A percentile compares a stretch with the other conserved stretches of the same genome.
Conservation (phyloP, 2,888 invertebrate genomes). For the Campoplex nolae region DNA sequence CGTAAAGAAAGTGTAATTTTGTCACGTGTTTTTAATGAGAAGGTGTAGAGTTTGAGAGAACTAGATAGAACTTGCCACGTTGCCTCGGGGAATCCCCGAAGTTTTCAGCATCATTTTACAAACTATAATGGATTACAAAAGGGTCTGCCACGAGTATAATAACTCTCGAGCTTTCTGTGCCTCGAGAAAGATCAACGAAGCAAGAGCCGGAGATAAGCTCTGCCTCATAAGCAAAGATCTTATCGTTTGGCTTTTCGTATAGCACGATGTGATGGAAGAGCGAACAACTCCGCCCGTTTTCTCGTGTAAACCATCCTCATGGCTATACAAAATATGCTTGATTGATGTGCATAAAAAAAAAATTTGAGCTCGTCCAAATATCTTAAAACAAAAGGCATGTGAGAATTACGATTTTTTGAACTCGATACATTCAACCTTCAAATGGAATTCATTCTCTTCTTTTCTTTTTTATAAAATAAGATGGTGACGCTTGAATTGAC, state of each 20-base stretch:
- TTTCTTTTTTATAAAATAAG: too few species aligned
- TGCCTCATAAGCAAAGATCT: constrained; percentile 78
- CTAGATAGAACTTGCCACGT: not conserved
- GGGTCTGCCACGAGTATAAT: constrained; percentile 72
- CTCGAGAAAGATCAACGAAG: constrained; percentile 75
- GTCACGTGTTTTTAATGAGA: constrained; percentile 37
- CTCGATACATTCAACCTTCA: not conserved
- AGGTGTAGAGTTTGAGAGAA: constrained; percentile 13
- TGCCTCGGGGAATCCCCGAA: constrained; percentile 40
- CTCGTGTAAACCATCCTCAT: constrained; percentile 63
- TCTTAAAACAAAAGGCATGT: not conserved
- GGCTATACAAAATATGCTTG: constrained; percentile 45
- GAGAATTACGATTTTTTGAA: not conserved
- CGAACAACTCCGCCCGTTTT: constrained; percentile 69
- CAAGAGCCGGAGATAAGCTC: constrained; percentile 75
- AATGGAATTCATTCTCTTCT: not conserved
- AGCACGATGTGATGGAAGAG: constrained; percentile 38
- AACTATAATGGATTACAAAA: constrained; percentile 77
- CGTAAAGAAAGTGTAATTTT: constrained; percentile 45
- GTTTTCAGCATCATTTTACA: constrained; percentile 70
- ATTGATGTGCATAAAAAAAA: constrained; percentile 37
- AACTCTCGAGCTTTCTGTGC: constrained; percentile 70
- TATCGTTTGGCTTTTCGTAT: constrained; percentile 71
- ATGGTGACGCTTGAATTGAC: too few species aligned
- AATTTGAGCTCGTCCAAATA: not conserved